These are phyloP conservation scores for Caenorhabditis sulstoni DNA, from an alignment of 2,888 invertebrate species.

Conservation along the genomic window DNA sequence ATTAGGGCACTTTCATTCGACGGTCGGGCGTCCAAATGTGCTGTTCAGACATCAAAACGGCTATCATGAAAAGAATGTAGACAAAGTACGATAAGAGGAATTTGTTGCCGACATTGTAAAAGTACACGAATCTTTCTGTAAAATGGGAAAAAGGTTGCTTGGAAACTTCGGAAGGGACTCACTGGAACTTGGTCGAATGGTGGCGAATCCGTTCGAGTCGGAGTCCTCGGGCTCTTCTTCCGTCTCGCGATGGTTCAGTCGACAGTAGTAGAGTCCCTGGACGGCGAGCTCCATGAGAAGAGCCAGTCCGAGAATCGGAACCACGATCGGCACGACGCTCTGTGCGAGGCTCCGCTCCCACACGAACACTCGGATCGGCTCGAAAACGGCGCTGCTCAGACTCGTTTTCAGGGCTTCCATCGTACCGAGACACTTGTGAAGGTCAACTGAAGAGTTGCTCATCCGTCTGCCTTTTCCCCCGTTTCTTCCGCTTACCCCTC, in stretches of 20 bases:
- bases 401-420: slow-evolving; percentile 32
- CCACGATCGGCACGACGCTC: slow-evolving; percentile 17
- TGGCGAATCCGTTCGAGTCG: no score
- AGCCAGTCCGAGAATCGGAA: slow-evolving; percentile 23
- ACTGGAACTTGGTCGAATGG: no score
- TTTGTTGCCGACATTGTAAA: slow-evolving; percentile 20
- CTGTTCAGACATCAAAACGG: slow-evolving; percentile 11
- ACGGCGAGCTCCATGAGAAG: slow-evolving; percentile 31
- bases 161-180: no score
- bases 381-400: slow-evolving; percentile 44
- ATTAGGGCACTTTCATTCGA: no score
- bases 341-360: slow-evolving; percentile 30
- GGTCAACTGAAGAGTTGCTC: slow-evolving; percentile 16
- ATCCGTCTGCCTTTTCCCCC: background rate
- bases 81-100: slow-evolving; percentile 39
- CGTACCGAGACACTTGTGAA: slow-evolving; percentile 43
- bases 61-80: slow-evolving; percentile 11
- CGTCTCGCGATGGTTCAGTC: slow-evolving; percentile 21
- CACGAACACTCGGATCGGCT: slow-evolving; percentile 26
- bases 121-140: slow-evolving; percentile 36
- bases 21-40: slow-evolving; percentile 28
- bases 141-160: background rate
- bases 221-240: background rate
- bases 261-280: slow-evolving; percentile 20
- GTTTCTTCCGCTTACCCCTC: slow-evolving; percentile 1